Percentiles rank a stretch among this genome's conserved stretches.
Evolutionary conservation across 1,140 invertebrate genomes (phyloP).

Genomic region (Pygmarrhopalites habei): DNA sequence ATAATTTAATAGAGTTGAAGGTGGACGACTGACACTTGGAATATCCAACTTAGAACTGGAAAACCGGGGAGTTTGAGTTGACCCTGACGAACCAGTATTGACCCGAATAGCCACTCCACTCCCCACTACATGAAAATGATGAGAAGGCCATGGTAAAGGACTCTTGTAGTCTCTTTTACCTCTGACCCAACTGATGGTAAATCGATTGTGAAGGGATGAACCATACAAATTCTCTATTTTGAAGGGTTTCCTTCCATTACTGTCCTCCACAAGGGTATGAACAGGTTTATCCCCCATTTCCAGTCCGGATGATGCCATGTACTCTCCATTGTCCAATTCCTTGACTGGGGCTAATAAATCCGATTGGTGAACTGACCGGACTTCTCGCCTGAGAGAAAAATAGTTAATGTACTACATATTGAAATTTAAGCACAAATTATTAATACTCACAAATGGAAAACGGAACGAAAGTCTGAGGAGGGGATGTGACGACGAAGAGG

Average conservation of each 20-base stretch:
- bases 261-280: neutral
- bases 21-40: no score
- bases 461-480: constrained; percentile 15
- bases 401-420: no score
- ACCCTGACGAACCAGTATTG: no score
- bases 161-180: neutral
- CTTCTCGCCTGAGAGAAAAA: no score
- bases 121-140: neutral
- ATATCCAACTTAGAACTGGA: no score
- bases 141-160: neutral
- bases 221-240: neutral
- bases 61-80: no score
- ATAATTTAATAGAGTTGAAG: no score
- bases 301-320: neutral
- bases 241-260: neutral
- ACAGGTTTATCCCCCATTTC: neutral
- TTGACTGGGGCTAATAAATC: constrained; percentile 1
- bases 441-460: constrained; percentile 31
- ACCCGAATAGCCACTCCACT: neutral
- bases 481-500: constrained; percentile 24
- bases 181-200: neutral
- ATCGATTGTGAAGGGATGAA: neutral
- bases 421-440: no score
- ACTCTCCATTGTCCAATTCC: neutral
- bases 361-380: constrained; percentile 10